These are phyloP conservation scores for Callyntrura guangdongensis DNA, from an alignment of 2,888 invertebrate species.

Conservation along the genomic window DNA sequence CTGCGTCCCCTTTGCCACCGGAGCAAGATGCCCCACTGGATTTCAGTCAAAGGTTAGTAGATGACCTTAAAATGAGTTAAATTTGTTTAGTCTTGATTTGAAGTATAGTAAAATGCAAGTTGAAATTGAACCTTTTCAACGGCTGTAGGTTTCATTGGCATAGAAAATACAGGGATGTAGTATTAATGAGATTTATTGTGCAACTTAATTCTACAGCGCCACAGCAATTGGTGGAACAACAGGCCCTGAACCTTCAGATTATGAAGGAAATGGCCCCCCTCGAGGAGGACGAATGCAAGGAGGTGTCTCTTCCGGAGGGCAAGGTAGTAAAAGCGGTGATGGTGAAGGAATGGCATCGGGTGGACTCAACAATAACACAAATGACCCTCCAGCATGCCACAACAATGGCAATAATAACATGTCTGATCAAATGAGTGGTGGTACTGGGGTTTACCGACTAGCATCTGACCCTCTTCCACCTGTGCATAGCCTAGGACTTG, in stretches of 20 bases:
- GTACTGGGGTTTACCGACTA: conserved; percentile 83
- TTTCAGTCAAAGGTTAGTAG: conserved; percentile 84
- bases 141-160: background rate
- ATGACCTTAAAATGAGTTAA: background rate
- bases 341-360: conserved; percentile 83
- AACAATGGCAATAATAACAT: conserved; percentile 86
- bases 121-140: background rate
- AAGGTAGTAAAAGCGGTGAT: conserved; percentile 80
- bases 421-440: conserved; percentile 79
- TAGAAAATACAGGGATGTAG: background rate
- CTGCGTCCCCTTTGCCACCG: conserved; percentile 86
- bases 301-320: conserved; percentile 82
- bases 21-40: conserved; percentile 86
- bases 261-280: conserved; percentile 85
- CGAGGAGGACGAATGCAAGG: conserved; percentile 84
- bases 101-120: background rate
- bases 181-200: too few species aligned
- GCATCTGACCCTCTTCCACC: conserved; percentile 84
- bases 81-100: background rate
- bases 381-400: conserved; percentile 87
- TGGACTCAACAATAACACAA: conserved; percentile 88
- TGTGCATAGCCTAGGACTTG: conserved; percentile 87
- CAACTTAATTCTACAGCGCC: conserved; percentile 10
- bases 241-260: conserved; percentile 83
- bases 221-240: conserved; percentile 77